These are phyloP conservation scores for Penaeus chinensis DNA, from an alignment of 1,140 invertebrate species.

Conservation along the genomic window DNA sequence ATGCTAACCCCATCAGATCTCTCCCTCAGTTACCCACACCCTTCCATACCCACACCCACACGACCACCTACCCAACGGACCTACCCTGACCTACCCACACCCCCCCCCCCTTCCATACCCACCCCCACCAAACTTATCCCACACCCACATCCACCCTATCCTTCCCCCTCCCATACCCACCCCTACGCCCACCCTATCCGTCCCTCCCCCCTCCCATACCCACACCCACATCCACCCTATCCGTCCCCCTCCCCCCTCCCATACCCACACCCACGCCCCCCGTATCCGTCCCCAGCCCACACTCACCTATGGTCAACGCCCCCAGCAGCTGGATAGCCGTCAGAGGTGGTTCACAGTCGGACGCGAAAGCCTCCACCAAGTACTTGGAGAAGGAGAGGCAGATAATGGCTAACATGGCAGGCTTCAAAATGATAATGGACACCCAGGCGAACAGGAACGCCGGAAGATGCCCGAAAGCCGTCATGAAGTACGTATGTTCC, in stretches of 20 bases:
- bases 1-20: background rate
- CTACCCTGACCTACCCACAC: background rate
- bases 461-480: conserved; percentile 83
- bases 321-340: conserved; percentile 74
- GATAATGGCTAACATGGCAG: conserved; percentile 84
- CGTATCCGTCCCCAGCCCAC: background rate
- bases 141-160: too few species aligned
- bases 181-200: too few species aligned
- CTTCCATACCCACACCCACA: background rate
- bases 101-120: background rate
- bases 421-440: conserved; percentile 83
- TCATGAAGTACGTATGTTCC: conserved; percentile 84
- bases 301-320: conserved; percentile 63
- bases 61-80: background rate
- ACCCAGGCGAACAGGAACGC: conserved; percentile 86
- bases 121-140: too few species aligned
- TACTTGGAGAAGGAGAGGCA: conserved; percentile 87
- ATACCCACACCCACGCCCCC: background rate
- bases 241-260: background rate
- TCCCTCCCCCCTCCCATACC: too few species aligned
- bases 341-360: conserved; percentile 81
- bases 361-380: conserved; percentile 81
- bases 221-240: too few species aligned
- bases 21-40: background rate
- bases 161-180: background rate